phyloP scores from a whole-genome alignment of 2,888 invertebrate genomes.

The Macrophya alboannulata region DNA sequence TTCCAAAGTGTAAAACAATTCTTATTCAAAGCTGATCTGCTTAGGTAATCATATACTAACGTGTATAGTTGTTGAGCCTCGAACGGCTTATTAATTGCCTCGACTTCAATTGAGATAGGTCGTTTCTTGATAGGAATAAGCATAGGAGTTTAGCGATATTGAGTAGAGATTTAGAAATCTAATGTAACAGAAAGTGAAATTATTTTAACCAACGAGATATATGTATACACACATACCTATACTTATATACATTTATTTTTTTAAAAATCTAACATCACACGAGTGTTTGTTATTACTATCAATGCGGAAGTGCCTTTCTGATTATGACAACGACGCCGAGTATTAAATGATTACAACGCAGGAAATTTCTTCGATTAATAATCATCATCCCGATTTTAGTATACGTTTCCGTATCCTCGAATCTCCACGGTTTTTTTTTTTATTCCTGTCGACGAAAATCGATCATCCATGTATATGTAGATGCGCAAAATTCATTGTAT shows the following conservation, averaged over 20 bases:
- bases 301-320: slow-evolving; percentile 36
- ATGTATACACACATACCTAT: slow-evolving; percentile 56
- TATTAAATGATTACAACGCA: not conserved
- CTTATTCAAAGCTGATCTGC: not conserved
- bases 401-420: slow-evolving; percentile 10
- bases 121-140: not conserved
- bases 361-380: not conserved
- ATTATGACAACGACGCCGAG: slow-evolving; percentile 27
- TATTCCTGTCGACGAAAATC: not conserved
- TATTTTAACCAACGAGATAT: slow-evolving; percentile 58
- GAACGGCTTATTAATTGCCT: not conserved
- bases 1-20: not conserved
- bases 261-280: slow-evolving; percentile 37
- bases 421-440: not conserved
- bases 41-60: not conserved
- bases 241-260: slow-evolving; percentile 54
- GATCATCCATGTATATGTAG: not conserved
- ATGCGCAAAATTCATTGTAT: slow-evolving; percentile 9
- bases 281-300: slow-evolving; percentile 26
- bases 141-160: slow-evolving; percentile 7
- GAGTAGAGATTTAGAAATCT: slow-evolving; percentile 26
- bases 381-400: not conserved
- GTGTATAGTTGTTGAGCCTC: slow-evolving; percentile 5
- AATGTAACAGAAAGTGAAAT: slow-evolving; percentile 36
- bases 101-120: not conserved